Percentiles rank a stretch among this genome's conserved stretches.
phyloP scores from a whole-genome alignment of 2,797 vertebrate species.

The Limnodromus scolopaceus region DNA sequence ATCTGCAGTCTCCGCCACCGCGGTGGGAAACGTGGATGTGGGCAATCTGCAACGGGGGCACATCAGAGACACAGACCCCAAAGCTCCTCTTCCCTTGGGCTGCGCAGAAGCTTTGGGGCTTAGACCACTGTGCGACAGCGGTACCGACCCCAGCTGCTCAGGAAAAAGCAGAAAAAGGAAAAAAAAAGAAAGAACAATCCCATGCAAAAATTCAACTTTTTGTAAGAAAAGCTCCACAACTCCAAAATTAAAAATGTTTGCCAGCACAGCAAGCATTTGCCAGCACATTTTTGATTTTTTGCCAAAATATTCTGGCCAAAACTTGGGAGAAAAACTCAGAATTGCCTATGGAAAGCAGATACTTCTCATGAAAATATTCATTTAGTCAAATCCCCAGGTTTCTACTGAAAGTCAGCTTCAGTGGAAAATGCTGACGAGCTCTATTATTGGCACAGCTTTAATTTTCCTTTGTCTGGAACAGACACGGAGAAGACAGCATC shows the following conservation, averaged over 20 bases:
- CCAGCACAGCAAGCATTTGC: conserved; percentile 35
- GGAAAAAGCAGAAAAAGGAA: rapidly evolving
- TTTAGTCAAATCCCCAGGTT: conserved; percentile 66
- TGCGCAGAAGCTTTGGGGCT: neutral
- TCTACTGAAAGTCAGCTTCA: conserved; percentile 44
- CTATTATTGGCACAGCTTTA: conserved; percentile 53
- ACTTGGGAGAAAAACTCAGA: conserved; percentile 27
- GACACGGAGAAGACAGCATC: conserved; percentile 53
- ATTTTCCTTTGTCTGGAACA: conserved; percentile 66
- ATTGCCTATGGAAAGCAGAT: conserved; percentile 64
- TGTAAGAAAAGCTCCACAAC: neutral
- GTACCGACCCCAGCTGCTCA: conserved; percentile 2
- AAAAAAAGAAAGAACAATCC: neutral
- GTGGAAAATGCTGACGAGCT: conserved; percentile 65
- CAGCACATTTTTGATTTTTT: conserved; percentile 50
- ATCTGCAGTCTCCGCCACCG: neutral
- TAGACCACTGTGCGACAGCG: neutral
- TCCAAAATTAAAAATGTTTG: conserved; percentile 27
- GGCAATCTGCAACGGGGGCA: neutral
- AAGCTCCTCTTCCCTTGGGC: neutral
- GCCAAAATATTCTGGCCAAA: conserved; percentile 56
- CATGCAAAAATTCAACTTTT: conserved; percentile 15
- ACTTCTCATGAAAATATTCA: conserved; percentile 59
- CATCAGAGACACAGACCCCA: neutral
- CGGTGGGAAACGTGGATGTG: neutral